Evolutionary conservation across 2,797 vertebrate genomes (phyloP).

Genomic region (Apodemus agrarius): DNA sequence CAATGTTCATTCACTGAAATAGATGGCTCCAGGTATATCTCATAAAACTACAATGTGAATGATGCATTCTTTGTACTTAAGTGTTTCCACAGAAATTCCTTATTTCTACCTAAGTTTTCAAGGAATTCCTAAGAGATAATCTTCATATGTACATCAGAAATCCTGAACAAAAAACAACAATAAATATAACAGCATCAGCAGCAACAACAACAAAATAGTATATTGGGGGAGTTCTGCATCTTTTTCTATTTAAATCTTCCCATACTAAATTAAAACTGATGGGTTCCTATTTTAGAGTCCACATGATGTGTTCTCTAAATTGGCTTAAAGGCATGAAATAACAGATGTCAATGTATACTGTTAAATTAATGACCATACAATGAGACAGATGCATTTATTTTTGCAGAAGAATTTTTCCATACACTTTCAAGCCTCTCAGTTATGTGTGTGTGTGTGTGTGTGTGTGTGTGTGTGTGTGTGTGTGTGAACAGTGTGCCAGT

Average conservation of each 20-base stretch:
- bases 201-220: no score
- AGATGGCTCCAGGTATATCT: neutral
- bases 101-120: neutral
- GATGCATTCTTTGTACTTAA: no score
- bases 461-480: no score
- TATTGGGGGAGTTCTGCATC: neutral
- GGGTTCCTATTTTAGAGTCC: neutral
- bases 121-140: neutral
- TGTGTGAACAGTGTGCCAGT: no score
- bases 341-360: neutral
- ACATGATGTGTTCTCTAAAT: rapidly evolving
- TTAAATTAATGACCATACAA: no score
- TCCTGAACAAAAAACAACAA: no score
- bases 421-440: no score
- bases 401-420: no score
- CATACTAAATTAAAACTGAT: no score
- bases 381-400: no score
- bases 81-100: neutral
- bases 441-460: no score
- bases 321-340: neutral
- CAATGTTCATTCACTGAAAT: neutral
- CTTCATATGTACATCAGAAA: neutral
- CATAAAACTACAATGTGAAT: neutral
- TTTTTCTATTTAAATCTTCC: neutral
- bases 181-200: no score